Evolutionary conservation across 2,113 vertebrate species (phyloP).

Genomic region (Odocoileus hemionus): DNA sequence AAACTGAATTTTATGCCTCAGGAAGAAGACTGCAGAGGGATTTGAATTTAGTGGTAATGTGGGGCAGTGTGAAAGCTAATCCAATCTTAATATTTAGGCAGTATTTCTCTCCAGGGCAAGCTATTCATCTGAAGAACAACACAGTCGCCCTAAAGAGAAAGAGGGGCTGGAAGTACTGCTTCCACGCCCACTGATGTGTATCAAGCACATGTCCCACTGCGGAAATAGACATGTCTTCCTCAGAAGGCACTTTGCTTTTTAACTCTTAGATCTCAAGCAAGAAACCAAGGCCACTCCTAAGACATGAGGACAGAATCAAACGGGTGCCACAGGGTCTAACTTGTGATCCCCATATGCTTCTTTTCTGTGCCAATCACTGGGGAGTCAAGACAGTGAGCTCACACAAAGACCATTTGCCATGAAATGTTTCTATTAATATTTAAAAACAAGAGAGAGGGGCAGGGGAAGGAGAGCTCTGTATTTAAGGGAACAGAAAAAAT

Average conservation of each 20-base stretch:
- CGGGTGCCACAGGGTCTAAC: not conserved
- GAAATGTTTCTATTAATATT: not conserved
- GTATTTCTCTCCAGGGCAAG: conserved; percentile 43
- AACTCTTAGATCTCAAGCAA: not conserved
- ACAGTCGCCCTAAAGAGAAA: conserved; percentile 26
- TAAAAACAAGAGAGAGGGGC: accelerated
- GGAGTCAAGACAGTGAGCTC: not conserved
- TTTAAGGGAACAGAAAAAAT: not conserved
- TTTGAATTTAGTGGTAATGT: conserved; percentile 50
- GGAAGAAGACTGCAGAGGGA: not conserved
- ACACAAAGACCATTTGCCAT: not conserved
- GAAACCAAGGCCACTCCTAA: not conserved
- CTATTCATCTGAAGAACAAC: conserved; percentile 25
- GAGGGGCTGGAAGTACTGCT: not conserved
- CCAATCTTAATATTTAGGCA: conserved; percentile 47
- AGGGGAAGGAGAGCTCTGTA: not conserved
- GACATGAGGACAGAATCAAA: not conserved
- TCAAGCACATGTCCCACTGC: not conserved
- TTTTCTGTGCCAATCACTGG: not conserved
- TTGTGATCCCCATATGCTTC: not conserved
- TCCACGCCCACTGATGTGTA: not conserved
- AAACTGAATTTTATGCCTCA: conserved; percentile 5
- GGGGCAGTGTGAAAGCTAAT: not conserved
- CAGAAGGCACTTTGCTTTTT: not conserved
- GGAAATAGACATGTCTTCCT: not conserved